Percentiles rank a stretch among this genome's conserved stretches.
phyloP scores from a whole-genome alignment of 2,888 invertebrate genomes.

The Nowickia ferox region DNA sequence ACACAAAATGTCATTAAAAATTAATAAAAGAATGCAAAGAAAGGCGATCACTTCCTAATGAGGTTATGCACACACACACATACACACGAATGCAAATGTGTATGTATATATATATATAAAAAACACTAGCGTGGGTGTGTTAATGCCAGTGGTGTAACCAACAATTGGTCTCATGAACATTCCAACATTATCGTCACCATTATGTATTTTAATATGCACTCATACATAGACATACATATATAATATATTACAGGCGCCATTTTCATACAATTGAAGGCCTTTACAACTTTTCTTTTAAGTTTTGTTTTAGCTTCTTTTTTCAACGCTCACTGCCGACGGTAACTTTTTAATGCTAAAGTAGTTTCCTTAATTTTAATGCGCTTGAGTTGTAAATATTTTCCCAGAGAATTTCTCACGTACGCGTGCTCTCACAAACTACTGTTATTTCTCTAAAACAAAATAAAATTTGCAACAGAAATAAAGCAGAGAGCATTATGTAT shows the following conservation, averaged over 20 bases:
- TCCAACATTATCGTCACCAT: conserved; percentile 32
- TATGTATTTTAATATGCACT: conserved; percentile 40
- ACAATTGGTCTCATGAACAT: conserved; percentile 33
- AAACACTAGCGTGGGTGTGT: conserved; percentile 53
- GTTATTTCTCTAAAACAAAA: conserved; percentile 50
- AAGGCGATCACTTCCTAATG: conserved; percentile 46
- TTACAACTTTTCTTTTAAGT: conserved; percentile 18
- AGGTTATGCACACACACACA: conserved; percentile 29
- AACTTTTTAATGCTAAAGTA: conserved; percentile 18
- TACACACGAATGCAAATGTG: too few species aligned
- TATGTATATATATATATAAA: neutral
- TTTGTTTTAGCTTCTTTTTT: conserved; percentile 2
- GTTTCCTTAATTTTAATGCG: conserved; percentile 68
- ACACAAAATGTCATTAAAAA: conserved; percentile 53
- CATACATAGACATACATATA: conserved; percentile 24
- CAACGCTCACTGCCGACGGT: conserved; percentile 54
- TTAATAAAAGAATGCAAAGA: conserved; percentile 44
- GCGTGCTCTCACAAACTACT: conserved; percentile 68
- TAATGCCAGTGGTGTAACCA: conserved; percentile 40
- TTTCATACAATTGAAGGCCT: conserved; percentile 41
- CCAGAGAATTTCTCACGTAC: conserved; percentile 61
- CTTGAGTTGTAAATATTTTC: conserved; percentile 53
- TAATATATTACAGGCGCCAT: conserved; percentile 64
- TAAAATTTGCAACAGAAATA: conserved; percentile 42
- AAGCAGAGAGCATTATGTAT: conserved; percentile 31